Percentiles rank a stretch among this genome's conserved stretches.
Evolutionary conservation across 92 coral and sea anemone genomes (phyloP).

Genomic region (Ricordea florida): DNA sequence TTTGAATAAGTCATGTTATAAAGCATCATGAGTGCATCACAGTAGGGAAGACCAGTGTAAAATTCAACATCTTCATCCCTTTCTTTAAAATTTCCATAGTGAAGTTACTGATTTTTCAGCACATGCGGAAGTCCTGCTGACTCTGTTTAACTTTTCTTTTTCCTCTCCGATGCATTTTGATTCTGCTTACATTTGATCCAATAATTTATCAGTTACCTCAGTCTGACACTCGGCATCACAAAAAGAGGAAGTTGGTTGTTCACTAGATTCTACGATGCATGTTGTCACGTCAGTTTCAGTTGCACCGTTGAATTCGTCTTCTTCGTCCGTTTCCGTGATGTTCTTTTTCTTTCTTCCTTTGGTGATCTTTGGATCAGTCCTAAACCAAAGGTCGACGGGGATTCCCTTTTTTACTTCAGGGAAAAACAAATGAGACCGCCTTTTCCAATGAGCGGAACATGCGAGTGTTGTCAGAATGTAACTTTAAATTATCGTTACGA

Average conservation of each 20-base stretch:
- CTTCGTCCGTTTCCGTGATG: constrained; percentile 2
- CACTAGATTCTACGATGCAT: background rate
- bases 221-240: constrained; percentile 1
- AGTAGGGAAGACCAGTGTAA: constrained; percentile 15
- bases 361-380: background rate
- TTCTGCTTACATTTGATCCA: constrained; percentile 5
- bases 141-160: background rate
- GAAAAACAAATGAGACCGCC: too few species aligned
- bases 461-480: too few species aligned
- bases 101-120: constrained; percentile 3
- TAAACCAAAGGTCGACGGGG: too few species aligned
- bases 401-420: too few species aligned
- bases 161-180: background rate
- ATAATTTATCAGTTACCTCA: constrained; percentile 3
- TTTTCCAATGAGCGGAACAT: too few species aligned
- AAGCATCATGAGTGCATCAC: constrained; percentile 4
- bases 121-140: background rate
- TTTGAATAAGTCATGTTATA: background rate
- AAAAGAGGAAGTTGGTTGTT: background rate
- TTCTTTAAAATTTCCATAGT: constrained; percentile 18
- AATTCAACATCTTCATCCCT: constrained; percentile 20
- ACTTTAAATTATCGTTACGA: too few species aligned
- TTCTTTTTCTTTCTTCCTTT: background rate
- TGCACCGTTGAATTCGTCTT: background rate
- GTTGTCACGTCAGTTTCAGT: background rate